Evolutionary conservation across 2,888 invertebrate genomes (phyloP).

Genomic region (Nephrocerus scutellatus): DNA sequence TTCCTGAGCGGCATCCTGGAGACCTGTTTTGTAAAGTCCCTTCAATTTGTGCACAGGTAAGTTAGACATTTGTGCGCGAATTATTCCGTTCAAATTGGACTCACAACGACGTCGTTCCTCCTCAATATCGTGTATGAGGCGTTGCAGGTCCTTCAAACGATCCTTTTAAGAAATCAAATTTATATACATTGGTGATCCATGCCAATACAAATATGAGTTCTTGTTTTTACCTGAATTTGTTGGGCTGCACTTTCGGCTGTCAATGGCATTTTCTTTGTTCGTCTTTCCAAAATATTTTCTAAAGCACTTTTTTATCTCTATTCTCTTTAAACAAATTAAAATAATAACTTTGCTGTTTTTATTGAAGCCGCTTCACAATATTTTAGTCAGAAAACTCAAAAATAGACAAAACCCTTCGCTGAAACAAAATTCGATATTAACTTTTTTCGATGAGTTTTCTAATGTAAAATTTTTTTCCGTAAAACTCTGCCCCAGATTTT

Average conservation of each 20-base stretch:
- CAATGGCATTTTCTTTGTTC: constrained; percentile 69
- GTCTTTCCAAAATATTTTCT: too few species aligned
- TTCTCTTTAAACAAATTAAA: too few species aligned
- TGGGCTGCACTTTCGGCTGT: constrained; percentile 71
- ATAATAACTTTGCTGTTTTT: too few species aligned
- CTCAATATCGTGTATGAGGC: constrained; percentile 73
- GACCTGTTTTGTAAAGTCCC: constrained; percentile 68
- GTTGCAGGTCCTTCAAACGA: constrained; percentile 67
- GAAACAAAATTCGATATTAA: too few species aligned
- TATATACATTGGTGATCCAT: background rate
- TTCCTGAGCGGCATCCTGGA: constrained; percentile 77
- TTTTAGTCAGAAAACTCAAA: too few species aligned
- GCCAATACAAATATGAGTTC: background rate
- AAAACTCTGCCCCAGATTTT: too few species aligned
- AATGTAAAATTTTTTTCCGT: too few species aligned
- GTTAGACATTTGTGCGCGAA: constrained; percentile 63
- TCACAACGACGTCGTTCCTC: constrained; percentile 73
- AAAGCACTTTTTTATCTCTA: too few species aligned
- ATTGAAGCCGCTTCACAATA: too few species aligned
- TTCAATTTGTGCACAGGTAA: constrained; percentile 66
- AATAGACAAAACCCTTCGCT: too few species aligned
- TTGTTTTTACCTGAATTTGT: constrained; percentile 52
- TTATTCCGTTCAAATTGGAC: constrained; percentile 68
- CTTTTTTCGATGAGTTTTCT: too few species aligned
- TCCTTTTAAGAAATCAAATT: constrained; percentile 53